A percentile compares a stretch with the other conserved stretches of the same genome.
Conservation (phyloP, 2,113 vertebrate genomes). For the Actenoides hombroni region DNA sequence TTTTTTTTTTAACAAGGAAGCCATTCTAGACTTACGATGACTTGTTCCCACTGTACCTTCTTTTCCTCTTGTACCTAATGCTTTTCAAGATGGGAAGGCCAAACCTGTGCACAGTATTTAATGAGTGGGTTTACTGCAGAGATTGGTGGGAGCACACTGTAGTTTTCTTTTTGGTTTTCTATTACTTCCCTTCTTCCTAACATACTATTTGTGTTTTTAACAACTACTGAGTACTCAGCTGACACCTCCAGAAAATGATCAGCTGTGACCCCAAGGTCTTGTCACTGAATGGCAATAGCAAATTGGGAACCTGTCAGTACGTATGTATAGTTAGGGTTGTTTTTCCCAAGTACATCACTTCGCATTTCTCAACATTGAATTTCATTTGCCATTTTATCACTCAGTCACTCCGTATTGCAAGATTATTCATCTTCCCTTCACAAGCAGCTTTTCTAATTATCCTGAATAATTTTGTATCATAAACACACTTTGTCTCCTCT, state of each 20-base stretch:
- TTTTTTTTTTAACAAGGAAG: neutral
- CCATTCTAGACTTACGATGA: neutral
- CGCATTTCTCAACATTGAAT: conserved; percentile 46
- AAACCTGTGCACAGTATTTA: neutral
- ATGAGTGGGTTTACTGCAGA: neutral
- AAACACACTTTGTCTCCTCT: neutral
- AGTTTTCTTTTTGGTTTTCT: neutral
- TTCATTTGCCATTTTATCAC: conserved; percentile 43
- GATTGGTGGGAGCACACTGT: neutral
- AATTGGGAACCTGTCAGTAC: conserved; percentile 35
- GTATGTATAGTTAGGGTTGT: conserved; percentile 9
- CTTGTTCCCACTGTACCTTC: neutral
- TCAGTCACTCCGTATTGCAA: neutral
- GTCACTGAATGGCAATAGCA: neutral
- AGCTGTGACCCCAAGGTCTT: conserved; percentile 31
- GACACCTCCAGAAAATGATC: conserved; percentile 33
- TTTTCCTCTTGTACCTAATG: neutral
- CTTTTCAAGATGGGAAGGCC: neutral
- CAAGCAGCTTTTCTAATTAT: conserved; percentile 44
- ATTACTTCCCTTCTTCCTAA: conserved; percentile 29
- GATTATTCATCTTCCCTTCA: conserved; percentile 12
- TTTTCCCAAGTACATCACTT: conserved; percentile 32
- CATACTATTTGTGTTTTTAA: conserved; percentile 10
- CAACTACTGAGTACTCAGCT: conserved; percentile 1
- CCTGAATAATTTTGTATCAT: neutral